Evolutionary conservation across 1,140 invertebrate species (phyloP), one percentile per base, ranked within the genome.

Genomic region (Manduca sexta): DNA sequence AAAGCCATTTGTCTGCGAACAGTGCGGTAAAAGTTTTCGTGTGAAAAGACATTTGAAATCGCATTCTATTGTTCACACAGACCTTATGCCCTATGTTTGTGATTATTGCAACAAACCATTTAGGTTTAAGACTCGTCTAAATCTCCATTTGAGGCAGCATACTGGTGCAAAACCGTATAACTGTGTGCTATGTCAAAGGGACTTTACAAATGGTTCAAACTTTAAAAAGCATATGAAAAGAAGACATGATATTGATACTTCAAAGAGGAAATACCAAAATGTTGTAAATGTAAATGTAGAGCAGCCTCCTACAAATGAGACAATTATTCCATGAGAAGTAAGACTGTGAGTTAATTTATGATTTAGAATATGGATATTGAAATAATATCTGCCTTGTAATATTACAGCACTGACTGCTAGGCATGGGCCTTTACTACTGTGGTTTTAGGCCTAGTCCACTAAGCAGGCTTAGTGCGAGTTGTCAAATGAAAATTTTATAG

Each of bases 1-100:
- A 2, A 94, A 94, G 74, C 92, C 92, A 0, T 93, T 94, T 81
- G 89, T 92, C 16, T 95, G 93, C 69, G 89, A 91, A 38, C 90
- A 91, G 29, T 95, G 93, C 58, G 91, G 92, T 1, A 89, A 92
- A 64, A 90, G 90, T 58, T 95, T 95, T 63, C 70, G 92, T 50
- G 65, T 91, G 86, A 83, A 85, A 69, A 52, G 78, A 8, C 79
- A 80, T 44, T 57, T 85, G 4, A 82, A 83, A 58, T 84, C 78
- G 0, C 82, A 85, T 45, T 78, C 77, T 1, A 85, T 84, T 47
- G 91, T 93, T 11, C 96, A 97, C 67, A 97, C 95, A 2, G 95
- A 95, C 21, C 92, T 94, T 46, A 95, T 95, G 89, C 95, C 95
- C 0, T 93, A 90, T 52, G 88, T 88, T 14, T 93, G 92, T 68